Evolutionary conservation across 2,888 invertebrate genomes (phyloP), one percentile per base, ranked within the genome.

Genomic region (Drosophila atripex): DNA sequence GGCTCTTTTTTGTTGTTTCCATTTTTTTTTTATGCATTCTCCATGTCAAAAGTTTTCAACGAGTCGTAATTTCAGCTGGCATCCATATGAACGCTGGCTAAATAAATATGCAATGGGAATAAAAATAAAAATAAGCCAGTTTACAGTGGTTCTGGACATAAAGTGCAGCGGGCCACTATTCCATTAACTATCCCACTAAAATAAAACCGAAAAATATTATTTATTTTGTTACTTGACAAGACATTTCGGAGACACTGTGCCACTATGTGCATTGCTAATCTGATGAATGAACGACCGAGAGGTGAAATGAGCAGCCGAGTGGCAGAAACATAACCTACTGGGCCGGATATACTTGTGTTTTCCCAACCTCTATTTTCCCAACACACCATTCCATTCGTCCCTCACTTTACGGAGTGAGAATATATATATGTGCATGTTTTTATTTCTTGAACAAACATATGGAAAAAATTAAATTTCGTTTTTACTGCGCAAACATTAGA

Each of bases 401-500:
- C 39, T 25, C 21, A 12, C 43, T 21, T 47, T 39, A 28, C 14
- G 16, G 18, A 21, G 25, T 39, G 39, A 18, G 16, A 68, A 41
- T 50, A 52, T 30, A 55, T 54, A 21, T 63, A 57, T 70, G 58
- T 72, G 38, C 61, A 64, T 72, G 46, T 61, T 61, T 61, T 71
- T 71, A 71, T 71, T 54, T 76, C 82, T 86, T 61, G 74, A 78
- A 60, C 78, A 85, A 82, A 85, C 63, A 50, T 65, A 63, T 43
- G 41, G 63, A 28, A 63, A 45, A 63, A 63, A 63, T 63, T 65
- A 65, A 82, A 82, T 87, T 82, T 76, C 63, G 71, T 82, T 82
- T 82, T 82, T 82, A 85, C 87, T 78, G 76, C 65, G 77, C 79
- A 82, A 82, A 76, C 88, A 87, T 82, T 85, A 85, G 88, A 85